Conservation (phyloP, 2,797 vertebrate species). For the Chelon labrosus region DNA sequence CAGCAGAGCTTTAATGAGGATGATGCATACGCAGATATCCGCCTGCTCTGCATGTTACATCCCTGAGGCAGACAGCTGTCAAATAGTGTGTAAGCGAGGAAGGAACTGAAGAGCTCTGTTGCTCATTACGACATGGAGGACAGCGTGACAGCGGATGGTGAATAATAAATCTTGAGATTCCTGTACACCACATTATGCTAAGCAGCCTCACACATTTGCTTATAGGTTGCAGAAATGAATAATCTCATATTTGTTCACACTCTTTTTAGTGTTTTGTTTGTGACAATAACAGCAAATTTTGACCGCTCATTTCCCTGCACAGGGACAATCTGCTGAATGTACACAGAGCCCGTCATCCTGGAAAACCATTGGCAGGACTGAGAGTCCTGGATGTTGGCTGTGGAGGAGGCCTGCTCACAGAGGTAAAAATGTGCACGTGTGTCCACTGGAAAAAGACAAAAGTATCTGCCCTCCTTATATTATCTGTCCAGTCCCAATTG, state of each 20-base stretch:
- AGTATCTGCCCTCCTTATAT: slow-evolving; percentile 2
- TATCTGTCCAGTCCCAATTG: slow-evolving; percentile 27
- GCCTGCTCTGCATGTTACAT: slow-evolving; percentile 24
- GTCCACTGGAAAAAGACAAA: slow-evolving; percentile 1
- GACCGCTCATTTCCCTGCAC: slow-evolving; percentile 19
- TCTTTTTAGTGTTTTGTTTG: slow-evolving; percentile 7
- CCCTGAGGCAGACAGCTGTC: slow-evolving; percentile 38
- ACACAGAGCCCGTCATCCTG: slow-evolving; percentile 78
- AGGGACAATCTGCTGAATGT: slow-evolving; percentile 94
- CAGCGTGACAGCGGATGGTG: slow-evolving; percentile 13
- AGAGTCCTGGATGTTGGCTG: slow-evolving; percentile 95
- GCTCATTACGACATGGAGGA: slow-evolving; percentile 3
- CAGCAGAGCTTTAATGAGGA: slow-evolving; percentile 57
- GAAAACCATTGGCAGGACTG: slow-evolving; percentile 89
- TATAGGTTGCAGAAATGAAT: neutral
- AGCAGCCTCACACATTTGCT: neutral
- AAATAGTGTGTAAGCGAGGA: slow-evolving; percentile 19
- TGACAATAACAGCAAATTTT: neutral
- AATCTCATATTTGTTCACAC: neutral
- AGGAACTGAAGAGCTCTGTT: neutral
- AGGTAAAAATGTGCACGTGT: slow-evolving; percentile 82
- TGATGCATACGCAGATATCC: slow-evolving; percentile 25
- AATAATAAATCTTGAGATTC: neutral
- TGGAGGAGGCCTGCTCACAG: slow-evolving; percentile 93
- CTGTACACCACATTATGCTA: neutral